A percentile compares a stretch with the other conserved stretches of the same genome.
phyloP scores from a whole-genome alignment of 1,140 invertebrate genomes.

The Epicauta chinensis region DNA sequence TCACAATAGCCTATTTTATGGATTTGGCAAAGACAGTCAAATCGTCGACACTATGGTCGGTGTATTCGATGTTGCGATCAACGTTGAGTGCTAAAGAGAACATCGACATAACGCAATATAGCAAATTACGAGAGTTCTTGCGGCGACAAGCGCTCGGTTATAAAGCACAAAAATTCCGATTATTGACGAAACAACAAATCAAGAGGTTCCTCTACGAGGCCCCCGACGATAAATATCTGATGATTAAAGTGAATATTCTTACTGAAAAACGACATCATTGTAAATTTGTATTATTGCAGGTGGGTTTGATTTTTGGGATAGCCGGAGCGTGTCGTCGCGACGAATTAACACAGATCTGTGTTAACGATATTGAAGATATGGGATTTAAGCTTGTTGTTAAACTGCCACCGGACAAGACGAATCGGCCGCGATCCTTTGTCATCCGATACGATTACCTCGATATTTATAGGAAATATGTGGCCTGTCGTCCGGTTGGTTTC shows the following conservation, averaged over 20 bases:
- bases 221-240: constrained; percentile 23
- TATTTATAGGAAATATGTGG: constrained; percentile 1
- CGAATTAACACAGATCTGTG: constrained; percentile 1
- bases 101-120: constrained; percentile 18
- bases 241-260: constrained; percentile 19
- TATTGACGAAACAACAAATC: constrained; percentile 20
- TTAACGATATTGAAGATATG: constrained; percentile 1
- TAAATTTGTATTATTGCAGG: constrained; percentile 10
- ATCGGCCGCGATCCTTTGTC: not conserved
- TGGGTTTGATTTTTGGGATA: constrained; percentile 20
- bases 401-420: not conserved
- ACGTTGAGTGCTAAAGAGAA: constrained; percentile 23
- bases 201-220: constrained; percentile 19
- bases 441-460: not conserved
- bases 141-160: constrained; percentile 19
- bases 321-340: constrained; percentile 16
- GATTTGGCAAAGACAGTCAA: constrained; percentile 24
- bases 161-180: constrained; percentile 22
- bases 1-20: constrained; percentile 31
- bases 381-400: not conserved
- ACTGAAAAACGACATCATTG: constrained; percentile 2
- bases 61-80: constrained; percentile 30
- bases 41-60: constrained; percentile 28
- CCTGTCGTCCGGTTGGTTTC: not conserved
- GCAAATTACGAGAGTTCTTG: constrained; percentile 12